A percentile compares a stretch with the other conserved stretches of the same genome.
Conservation (phyloP, 2,888 invertebrate species). For the Diplolepis rosae region DNA sequence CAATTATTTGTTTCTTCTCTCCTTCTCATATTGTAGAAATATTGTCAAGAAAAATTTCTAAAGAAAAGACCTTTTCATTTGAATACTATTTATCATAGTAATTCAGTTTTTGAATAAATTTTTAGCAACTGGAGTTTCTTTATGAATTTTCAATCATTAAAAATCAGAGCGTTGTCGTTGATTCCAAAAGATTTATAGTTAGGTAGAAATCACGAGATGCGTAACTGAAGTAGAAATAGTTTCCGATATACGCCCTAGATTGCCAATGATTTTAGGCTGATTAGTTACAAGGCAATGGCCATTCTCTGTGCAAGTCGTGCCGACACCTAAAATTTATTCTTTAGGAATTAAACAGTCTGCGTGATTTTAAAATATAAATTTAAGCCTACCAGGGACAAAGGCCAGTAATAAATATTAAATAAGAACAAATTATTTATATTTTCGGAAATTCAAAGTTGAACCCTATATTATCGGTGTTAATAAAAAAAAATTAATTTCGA, state of each 20-base stretch:
- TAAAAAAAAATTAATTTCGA: not conserved
- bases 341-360: not conserved
- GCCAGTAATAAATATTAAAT: not conserved
- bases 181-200: not conserved
- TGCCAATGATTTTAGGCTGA: conserved; percentile 8
- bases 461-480: too few species aligned
- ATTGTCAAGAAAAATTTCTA: too few species aligned
- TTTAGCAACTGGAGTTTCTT: too few species aligned
- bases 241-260: conserved; percentile 9
- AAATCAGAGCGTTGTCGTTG: not conserved
- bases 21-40: too few species aligned
- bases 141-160: too few species aligned
- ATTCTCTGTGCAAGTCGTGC: conserved; percentile 22
- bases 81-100: too few species aligned
- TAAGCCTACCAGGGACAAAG: not conserved
- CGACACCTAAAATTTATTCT: conserved; percentile 1
- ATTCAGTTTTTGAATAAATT: too few species aligned
- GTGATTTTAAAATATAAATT: conserved; percentile 9
- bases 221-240: conserved; percentile 20
- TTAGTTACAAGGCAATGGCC: not conserved
- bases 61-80: too few species aligned
- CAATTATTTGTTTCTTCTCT: too few species aligned
- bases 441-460: too few species aligned
- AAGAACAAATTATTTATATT: not conserved
- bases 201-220: not conserved